Percentiles rank a stretch among this genome's conserved stretches.
These are phyloP conservation scores for Eublepharis macularius DNA, from an alignment of 2,113 vertebrate species.

Conservation along the genomic window DNA sequence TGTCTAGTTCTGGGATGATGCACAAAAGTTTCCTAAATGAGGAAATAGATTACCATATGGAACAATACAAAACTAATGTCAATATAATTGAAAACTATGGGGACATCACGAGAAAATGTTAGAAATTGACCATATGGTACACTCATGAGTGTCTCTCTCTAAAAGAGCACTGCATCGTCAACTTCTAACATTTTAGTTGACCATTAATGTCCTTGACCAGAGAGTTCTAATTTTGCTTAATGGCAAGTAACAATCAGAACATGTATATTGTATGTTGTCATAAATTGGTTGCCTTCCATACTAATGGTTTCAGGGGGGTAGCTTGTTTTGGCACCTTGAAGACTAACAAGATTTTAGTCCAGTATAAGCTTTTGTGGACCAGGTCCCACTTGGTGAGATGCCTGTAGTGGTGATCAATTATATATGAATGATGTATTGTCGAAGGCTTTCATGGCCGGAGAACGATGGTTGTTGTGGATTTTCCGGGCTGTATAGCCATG, in stretches of 20 bases:
- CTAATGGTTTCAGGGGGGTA: too few relatives aligned
- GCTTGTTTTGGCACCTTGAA: too few relatives aligned
- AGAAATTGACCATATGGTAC: background rate
- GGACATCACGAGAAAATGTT: background rate
- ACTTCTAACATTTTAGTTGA: background rate
- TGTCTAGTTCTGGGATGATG: background rate
- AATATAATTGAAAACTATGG: background rate
- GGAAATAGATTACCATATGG: background rate
- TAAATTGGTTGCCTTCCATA: background rate
- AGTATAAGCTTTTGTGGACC: too few relatives aligned
- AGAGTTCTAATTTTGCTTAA: conserved; percentile 1
- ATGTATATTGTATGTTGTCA: conserved; percentile 7
- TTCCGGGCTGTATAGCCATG: too few relatives aligned
- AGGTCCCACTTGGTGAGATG: too few relatives aligned
- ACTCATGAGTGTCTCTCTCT: background rate
- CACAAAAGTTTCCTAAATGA: background rate
- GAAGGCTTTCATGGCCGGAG: too few relatives aligned
- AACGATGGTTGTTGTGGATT: too few relatives aligned
- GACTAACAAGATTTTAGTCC: too few relatives aligned
- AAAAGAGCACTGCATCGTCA: background rate
- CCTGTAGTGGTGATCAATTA: too few relatives aligned
- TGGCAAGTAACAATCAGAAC: background rate
- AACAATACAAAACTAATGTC: fast-evolving
- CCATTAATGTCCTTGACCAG: background rate
- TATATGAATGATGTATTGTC: too few relatives aligned